These are phyloP conservation scores for Drosophila orosa DNA, from an alignment of 1,140 invertebrate genomes.

Conservation along the genomic window DNA sequence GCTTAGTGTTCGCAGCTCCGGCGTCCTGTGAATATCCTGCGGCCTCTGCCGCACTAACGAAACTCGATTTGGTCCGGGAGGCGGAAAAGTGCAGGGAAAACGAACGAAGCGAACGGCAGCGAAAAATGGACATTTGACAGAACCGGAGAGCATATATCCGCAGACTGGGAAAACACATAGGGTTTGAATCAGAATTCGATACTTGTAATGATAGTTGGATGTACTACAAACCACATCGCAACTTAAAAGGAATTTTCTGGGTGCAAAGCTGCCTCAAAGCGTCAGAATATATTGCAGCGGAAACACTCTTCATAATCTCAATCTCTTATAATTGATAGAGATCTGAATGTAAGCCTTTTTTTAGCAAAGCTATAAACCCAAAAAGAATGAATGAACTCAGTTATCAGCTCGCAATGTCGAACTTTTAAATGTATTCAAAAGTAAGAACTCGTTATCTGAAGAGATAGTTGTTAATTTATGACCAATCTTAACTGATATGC, in stretches of 20 bases:
- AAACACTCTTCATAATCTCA: background rate
- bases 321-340: background rate
- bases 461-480: conserved; percentile 6
- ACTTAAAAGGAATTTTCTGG: background rate
- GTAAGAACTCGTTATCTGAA: background rate
- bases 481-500: conserved; percentile 5
- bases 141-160: background rate
- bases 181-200: background rate
- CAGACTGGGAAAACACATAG: background rate
- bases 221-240: background rate
- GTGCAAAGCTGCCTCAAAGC: background rate
- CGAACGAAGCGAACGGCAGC: background rate
- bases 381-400: conserved; percentile 8
- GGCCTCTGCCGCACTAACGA: conserved; percentile 15
- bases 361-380: background rate
- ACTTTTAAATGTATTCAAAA: too few species aligned
- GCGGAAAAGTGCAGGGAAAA: conserved; percentile 15
- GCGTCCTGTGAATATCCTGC: conserved; percentile 7
- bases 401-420: background rate
- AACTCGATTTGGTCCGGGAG: conserved; percentile 50
- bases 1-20: conserved; percentile 15
- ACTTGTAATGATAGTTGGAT: background rate
- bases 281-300: background rate
- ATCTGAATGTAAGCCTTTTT: background rate
- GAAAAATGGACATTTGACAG: conserved; percentile 3